Evolutionary conservation across 2,888 invertebrate species (phyloP), one percentile per base, ranked within the genome.

Genomic region (Euzetes globulus): DNA sequence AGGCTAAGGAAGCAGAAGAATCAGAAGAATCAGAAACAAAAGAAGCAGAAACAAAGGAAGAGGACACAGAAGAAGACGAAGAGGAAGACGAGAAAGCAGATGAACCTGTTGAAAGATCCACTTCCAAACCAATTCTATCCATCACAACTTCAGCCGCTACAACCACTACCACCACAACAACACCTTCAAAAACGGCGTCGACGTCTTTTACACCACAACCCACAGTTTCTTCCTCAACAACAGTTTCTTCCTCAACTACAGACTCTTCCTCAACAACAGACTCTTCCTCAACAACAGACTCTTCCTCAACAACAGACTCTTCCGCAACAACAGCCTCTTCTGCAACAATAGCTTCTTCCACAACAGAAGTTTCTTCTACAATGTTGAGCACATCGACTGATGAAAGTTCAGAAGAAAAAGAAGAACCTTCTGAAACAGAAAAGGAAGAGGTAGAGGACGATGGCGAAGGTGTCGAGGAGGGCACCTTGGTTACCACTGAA

Each of bases 111-210:
- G 68, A 68, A 22, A 68, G 68, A 45, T 15, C 19, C 1, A 68
- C 68, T 19, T 68, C 68, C 9, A 68, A 68, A 68, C 68, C 68
- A 37, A 68, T 68, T 4, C 22, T 68, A 33, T 17, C 63, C 3
- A 15, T 63, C 1, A 33, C 33, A 19, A 45, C 37, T 7, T 11
- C 45, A 17, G 1, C 41, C n/a, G 29, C 29, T 1, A 27, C 60
- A 17, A 37, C 33, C 17, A n/a, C 37, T 33, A 4, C 37, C 17
- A 2, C 33, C 1, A 65, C 65, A 29, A 7, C 45, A 3, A 37
- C 13, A 19, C 2, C 37, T 13, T 37, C 27, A 11, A 37, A 17
- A 29, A 65, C 65, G 37, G 22, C 25, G 27, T 6, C 19, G 7
- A 58, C 22, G 29, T 27, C n/a, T n/a, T n/a, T n/a, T n/a, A n/a